phyloP scores from a whole-genome alignment of 1,140 invertebrate species.

The Philaenus spumarius region DNA sequence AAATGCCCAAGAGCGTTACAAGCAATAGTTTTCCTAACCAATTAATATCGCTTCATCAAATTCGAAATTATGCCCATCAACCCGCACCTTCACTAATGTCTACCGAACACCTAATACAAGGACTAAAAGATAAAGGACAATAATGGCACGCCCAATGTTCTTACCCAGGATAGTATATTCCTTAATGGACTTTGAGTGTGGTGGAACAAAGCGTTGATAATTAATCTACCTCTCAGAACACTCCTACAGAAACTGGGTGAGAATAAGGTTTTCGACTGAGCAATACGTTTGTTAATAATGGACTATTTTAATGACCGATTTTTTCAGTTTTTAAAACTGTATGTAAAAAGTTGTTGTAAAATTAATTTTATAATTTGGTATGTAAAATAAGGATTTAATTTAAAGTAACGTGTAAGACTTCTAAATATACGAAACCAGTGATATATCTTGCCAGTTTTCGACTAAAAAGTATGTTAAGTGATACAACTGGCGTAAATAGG shows the following conservation, averaged over 20 bases:
- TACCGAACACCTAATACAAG: constrained; percentile 33
- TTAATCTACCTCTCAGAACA: no score
- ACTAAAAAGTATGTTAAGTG: no score
- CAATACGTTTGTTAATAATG: neutral
- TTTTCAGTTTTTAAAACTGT: neutral
- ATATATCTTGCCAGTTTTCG: no score
- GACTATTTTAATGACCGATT: neutral
- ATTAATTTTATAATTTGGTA: constrained; percentile 16
- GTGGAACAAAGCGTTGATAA: no score
- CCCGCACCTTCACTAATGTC: constrained; percentile 43
- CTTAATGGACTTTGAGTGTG: no score
- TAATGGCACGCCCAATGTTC: constrained; percentile 22
- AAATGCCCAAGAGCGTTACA: constrained; percentile 44
- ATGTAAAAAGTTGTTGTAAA: neutral
- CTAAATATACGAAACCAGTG: no score
- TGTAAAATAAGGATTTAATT: no score
- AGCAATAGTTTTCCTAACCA: constrained; percentile 85
- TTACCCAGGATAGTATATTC: constrained; percentile 14
- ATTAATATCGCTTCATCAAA: constrained; percentile 92
- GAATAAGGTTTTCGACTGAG: neutral
- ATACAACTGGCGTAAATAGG: no score
- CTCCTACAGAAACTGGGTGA: neutral
- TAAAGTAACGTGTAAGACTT: no score
- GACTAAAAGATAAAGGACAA: constrained; percentile 32
- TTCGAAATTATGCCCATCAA: constrained; percentile 93